Evolutionary conservation across 2,888 invertebrate species (phyloP), one percentile per base, ranked within the genome.

Genomic region (Abscondita cerata): DNA sequence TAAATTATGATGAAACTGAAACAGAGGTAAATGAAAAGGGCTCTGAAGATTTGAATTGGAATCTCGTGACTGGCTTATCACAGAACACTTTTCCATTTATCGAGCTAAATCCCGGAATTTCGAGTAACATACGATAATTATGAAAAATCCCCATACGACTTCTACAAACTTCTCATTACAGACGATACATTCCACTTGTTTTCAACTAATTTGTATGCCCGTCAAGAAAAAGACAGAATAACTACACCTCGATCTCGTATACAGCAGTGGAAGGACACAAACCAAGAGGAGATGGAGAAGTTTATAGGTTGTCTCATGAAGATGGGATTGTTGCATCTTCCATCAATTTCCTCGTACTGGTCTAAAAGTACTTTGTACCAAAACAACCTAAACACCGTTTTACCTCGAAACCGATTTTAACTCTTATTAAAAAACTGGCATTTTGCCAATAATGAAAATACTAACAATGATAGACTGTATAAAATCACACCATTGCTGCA

Each of bases 191-290:
- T 38, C 12, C n/a, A 38, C n/a, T n/a, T n/a, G n/a, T n/a, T n/a
- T n/a, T n/a, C n/a, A n/a, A n/a, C n/a, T n/a, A n/a, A n/a, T n/a
- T n/a, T n/a, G n/a, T n/a, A n/a, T n/a, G n/a, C n/a, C n/a, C n/a
- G n/a, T n/a, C n/a, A n/a, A n/a, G n/a, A n/a, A n/a, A n/a, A n/a
- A n/a, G n/a, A n/a, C n/a, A n/a, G n/a, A n/a, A 38, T 6, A 12
- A n/a, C 38, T 31, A 31, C 12, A n/a, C 38, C 9, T 38, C 6
- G 12, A 12, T 38, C 38, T 12, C n/a, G 38, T 4, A 38, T 38
- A 38, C 38, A 38, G n/a, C 38, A 38, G 12, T 38, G 38, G 38
- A 38, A n/a, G 12, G 38, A 38, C 9, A 38, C 38, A 38, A 38
- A 6, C 4, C 38, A 38, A 12, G 12, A 6, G 12, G 38, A n/a